Base-by-base conservation (phyloP, 2,888 invertebrate genomes). In the Campaea margaritaria region DNA sequence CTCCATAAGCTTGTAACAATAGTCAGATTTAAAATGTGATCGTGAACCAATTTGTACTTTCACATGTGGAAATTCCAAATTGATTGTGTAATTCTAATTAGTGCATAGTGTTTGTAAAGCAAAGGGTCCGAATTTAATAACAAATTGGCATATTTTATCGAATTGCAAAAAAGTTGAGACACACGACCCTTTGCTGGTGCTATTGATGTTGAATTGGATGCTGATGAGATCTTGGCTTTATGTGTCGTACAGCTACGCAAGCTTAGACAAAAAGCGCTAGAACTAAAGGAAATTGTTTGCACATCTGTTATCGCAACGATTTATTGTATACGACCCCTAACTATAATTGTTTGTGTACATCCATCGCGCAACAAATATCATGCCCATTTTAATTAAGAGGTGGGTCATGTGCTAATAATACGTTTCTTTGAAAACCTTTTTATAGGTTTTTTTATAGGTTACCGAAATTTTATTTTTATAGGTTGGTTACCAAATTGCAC, bases 221-320 rank as follows among this genome's bases (percentile, higher is more conserved):
- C 45, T 50, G 38, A 54, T 9, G 31, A 10, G 31, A 9, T 50
- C 42, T 74, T 71, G 74, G 80, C 78, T 85, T 83, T 78, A n/a
- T n/a, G 52, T 56, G 52, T 61, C 61, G 77, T 78, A 16, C 21
- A 81, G 83, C 70, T 73, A 74, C 68, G 79, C 75, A 79, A 79
- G 76, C 76, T 76, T 64, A 69, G 65, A 70, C 58, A 63, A 76
- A 73, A 67, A 76, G 79, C 69, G 74, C 78, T 73, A 69, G 70
- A 74, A 70, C 70, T 84, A 82, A 47, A 89, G 91, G 89, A 92
- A 91, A 91, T 87, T 92, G 92, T 92, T 92, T 92, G 92, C 92
- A 92, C 91, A 91, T 86, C 90, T 92, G 91, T 91, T 89, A 63
- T 14, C 14, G 28, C n/a, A 41, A 28, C 14, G 49, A 13, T 49